Conservation (phyloP, 2,888 invertebrate genomes). For the Trissoscelio sp. region DNA sequence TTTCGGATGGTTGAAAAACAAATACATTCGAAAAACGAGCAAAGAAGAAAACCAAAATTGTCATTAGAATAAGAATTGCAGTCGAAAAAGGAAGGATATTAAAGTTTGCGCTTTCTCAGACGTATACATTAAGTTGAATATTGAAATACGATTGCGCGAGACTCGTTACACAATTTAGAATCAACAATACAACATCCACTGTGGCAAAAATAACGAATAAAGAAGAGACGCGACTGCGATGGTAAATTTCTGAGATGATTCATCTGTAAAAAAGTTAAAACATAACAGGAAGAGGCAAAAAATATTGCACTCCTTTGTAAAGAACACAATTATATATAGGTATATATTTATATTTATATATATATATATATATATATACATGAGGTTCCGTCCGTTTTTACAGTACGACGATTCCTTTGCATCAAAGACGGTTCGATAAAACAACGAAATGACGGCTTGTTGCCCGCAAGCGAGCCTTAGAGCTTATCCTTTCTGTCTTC, state of each 20-base stretch:
- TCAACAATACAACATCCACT: conserved; percentile 64
- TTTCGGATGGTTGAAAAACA: too few relatives aligned
- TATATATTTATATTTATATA: not conserved
- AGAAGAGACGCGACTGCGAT: conserved; percentile 64
- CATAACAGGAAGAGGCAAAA: conserved; percentile 22
- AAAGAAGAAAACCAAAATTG: conserved; percentile 61
- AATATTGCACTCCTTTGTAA: conserved; percentile 19
- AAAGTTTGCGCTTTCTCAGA: conserved; percentile 23
- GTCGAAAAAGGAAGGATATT: conserved; percentile 17
- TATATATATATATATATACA: not conserved
- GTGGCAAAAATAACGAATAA: conserved; percentile 59
- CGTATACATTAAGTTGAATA: conserved; percentile 40
- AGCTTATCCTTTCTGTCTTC: conserved; percentile 66
- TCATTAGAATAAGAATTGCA: conserved; percentile 42
- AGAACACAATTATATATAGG: conserved; percentile 22
- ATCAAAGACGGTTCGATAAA: conserved; percentile 63
- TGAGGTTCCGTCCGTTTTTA: conserved; percentile 41
- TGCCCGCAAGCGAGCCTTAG: conserved; percentile 66
- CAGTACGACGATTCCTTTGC: conserved; percentile 58
- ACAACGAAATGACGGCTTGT: conserved; percentile 70
- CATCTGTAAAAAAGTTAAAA: conserved; percentile 54
- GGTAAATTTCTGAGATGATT: conserved; percentile 57
- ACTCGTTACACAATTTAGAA: conserved; percentile 69
- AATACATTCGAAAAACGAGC: conserved; percentile 65
- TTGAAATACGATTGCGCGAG: conserved; percentile 70